Evolutionary conservation across 2,113 vertebrate genomes (phyloP), one percentile per base, ranked within the genome.

Genomic region (Murina feae): DNA sequence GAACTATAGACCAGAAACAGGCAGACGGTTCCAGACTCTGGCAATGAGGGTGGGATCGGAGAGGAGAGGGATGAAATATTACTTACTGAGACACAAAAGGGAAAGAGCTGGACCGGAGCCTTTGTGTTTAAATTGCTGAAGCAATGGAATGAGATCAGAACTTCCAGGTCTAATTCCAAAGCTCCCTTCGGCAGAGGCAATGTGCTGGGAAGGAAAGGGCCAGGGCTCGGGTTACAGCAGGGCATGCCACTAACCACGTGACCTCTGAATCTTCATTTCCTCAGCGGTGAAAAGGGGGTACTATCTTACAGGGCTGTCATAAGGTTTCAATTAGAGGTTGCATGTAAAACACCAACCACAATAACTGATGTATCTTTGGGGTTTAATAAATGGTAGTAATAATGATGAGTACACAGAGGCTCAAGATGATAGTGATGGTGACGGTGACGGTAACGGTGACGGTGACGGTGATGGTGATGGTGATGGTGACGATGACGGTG

Each of bases 61-160:
- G 93, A 97, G 97, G 95, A 97, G 94, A 97, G 96, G 98, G 95
- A 98, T 98, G 97, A 98, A 98, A 97, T 97, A 98, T 98, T 98
- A 98, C 97, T 98, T 97, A 98, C 97, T 95, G 96, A 97, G 93
- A 94, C 94, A 95, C 95, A 97, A 95, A 98, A 97, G 97, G 96
- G 97, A 98, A 97, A 97, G 97, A 97, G 97, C 85, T 97, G 97
- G 96, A 94, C 96, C 25, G 14, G 71, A 93, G 97, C 96, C 95
- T 95, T 96, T 94, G 92, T 92, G 92, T 75, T 78, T 78, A 96
- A 97, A 96, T 88, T 95, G 96, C 97, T 98, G 97, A 98, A 97
- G 98, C 98, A 95, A 97, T 97, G 97, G 60, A 9, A 97, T 98
- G 97, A 96, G 92, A 95, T 90, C 92, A 93, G 84, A 96, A 96